Base-by-base conservation (phyloP, 2,797 vertebrate genomes). In the Sphaeramia orbicularis region DNA sequence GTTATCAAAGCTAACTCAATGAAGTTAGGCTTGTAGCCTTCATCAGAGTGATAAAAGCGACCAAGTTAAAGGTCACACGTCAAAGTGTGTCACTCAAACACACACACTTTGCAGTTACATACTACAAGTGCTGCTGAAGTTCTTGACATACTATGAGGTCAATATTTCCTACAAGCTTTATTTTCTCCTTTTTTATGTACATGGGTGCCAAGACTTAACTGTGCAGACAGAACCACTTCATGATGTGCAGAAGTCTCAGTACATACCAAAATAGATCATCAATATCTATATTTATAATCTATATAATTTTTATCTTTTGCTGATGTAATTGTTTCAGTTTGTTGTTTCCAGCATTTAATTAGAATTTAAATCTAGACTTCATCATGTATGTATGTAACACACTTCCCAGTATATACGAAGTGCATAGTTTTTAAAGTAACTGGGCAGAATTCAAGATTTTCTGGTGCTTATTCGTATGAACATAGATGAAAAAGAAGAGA, bases 191-290 rank as follows among this genome's bases (percentile, higher is more conserved):
- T 70, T 75, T 73, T 70, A 78, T 75, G 73, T 74, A 89, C 76
- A 70, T 84, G 57, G 73, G 84, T 75, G 74, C 90, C 81, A 80
- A 64, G 73, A 50, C 74, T 78, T 83, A 76, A 80, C 82, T 84
- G 72, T 61, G 79, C 77, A 87, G 45, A 85, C 81, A 91, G 85
- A 92, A 92, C 94, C 90, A 76, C 80, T 35, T 78, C 59, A 73
- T 64, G 45, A 86, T 60, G 15, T 52, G 35, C 42, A 81, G 71
- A 59, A 82, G 74, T 16, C 62, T 62, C 67, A 77, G 69, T 27
- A 4, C 24, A 44, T 55, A 7, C 4, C 13, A 47, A 50, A 56
- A 19, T 27, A 55, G 50, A 27, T 27, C 27, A 27, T 27, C 24
- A 27, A 4, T 27, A 27, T 27, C 24, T 19, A 3, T 44, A 53